Evolutionary conservation across 1,140 invertebrate species (phyloP), one percentile per base, ranked within the genome.

Genomic region (Proctacanthus coquilletti): DNA sequence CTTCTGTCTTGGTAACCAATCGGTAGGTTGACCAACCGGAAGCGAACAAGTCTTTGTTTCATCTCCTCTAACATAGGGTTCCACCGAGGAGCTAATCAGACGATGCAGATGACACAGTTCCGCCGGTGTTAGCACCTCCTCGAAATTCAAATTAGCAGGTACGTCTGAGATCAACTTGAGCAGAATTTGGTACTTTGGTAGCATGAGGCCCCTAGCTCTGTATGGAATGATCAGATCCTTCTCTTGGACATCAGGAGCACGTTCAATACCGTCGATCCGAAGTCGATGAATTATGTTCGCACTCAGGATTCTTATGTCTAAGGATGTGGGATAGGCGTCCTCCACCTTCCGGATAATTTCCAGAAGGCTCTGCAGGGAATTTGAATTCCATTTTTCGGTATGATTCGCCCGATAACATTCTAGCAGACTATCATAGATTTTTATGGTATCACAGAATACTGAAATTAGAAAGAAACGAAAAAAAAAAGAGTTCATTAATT

Each of bases 261-360:
- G 50, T 49, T 70, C 62, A 36, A 79, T 67, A 3, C 75, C 75
- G 52, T 77, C 75, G 20, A 75, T 59, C 25, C 72, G 66, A 35
- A 72, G 62, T 45, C 73, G 13, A 27, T 40, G 39, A 14, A 35
- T 19, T 10, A 40, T 8, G 4, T 23, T 34, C 8, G 18, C 30
- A 15, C 11, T 17, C 21, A 40, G 13, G 4, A 18, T 21, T 2
- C 39, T 18, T 18, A 40, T 21, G 17, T 40, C 33, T 14, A 40
- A 34, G 15, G 31, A 34, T 13, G 39, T 40, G 3, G 39, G 39
- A 40, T 27, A 33, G 4, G 39, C 32, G 6, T 23, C 14, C 19
- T 40, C 39, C 9, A 40, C 31, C 31, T 40, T 40, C 20, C 39
- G 19, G 11, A 40, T 23, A 3, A 40, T 18, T 8, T 40, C 39